These are phyloP conservation scores for Drosophila leonis DNA, from an alignment of 2,888 invertebrate genomes.

Conservation along the genomic window DNA sequence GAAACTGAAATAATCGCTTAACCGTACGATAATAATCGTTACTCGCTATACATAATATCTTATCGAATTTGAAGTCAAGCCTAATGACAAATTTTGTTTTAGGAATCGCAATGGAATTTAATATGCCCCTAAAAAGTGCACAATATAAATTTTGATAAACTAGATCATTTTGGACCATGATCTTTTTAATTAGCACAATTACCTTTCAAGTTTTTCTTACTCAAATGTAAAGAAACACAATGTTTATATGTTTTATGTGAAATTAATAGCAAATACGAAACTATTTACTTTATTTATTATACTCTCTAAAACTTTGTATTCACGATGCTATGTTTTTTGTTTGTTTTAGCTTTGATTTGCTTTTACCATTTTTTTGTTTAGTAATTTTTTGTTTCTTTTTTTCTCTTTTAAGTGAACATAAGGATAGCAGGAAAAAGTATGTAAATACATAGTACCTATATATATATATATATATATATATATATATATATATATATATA, in stretches of 20 bases:
- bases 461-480: slow-evolving; percentile 24
- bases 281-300: slow-evolving; percentile 78
- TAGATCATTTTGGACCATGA: background rate
- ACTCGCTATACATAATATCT: background rate
- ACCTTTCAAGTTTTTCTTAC: background rate
- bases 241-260: slow-evolving; percentile 64
- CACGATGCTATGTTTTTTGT: slow-evolving; percentile 64
- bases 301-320: slow-evolving; percentile 75
- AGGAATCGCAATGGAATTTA: background rate
- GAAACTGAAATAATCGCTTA: background rate
- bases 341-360: slow-evolving; percentile 59
- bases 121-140: background rate
- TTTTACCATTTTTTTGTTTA: slow-evolving; percentile 75
- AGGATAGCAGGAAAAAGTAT: slow-evolving; percentile 70
- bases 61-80: background rate
- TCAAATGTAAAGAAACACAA: slow-evolving; percentile 17
- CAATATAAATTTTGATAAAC: background rate
- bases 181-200: background rate
- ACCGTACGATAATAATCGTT: background rate
- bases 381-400: slow-evolving; percentile 55
- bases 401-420: slow-evolving; percentile 74
- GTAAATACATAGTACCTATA: slow-evolving; percentile 69
- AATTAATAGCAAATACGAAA: slow-evolving; percentile 83
- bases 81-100: no score
- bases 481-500: slow-evolving; percentile 28